Conservation (phyloP, 2,888 invertebrate species). For the Philopedon plagiatum region DNA sequence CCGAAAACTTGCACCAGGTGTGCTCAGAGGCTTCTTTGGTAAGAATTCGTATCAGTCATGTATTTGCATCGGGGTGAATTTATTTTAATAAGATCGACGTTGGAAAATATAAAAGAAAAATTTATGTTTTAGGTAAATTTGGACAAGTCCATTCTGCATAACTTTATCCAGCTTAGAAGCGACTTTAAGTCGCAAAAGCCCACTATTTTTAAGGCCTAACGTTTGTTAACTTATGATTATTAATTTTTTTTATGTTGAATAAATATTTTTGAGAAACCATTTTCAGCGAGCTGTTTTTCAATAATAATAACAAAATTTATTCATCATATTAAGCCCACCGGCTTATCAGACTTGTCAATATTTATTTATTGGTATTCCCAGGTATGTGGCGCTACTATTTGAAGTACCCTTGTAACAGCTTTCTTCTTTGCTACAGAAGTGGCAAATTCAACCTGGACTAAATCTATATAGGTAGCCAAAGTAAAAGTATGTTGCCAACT, state of each 20-base stretch:
- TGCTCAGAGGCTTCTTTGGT: conserved; percentile 96
- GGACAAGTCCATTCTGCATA: conserved; percentile 90
- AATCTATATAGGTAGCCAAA: no score
- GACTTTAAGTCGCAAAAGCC: conserved; percentile 92
- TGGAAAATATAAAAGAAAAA: neutral
- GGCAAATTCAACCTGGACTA: neutral
- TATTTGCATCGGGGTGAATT: neutral
- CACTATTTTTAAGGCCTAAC: conserved; percentile 58
- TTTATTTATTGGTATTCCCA: no score
- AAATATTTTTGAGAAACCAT: neutral
- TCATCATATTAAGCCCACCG: no score
- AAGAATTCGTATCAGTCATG: conserved; percentile 17
- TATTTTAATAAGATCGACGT: neutral
- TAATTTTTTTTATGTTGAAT: neutral
- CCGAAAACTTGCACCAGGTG: conserved; percentile 96
- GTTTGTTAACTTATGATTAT: neutral
- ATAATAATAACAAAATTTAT: neutral
- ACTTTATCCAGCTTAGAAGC: conserved; percentile 93
- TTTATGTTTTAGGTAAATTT: conserved; percentile 82
- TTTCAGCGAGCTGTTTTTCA: neutral
- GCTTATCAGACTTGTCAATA: no score
- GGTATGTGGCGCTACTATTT: no score
- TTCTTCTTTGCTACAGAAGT: no score
- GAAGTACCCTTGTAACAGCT: no score
- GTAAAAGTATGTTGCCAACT: neutral